A percentile compares a stretch with the other conserved stretches of the same genome.
These are phyloP conservation scores for Aricia agestis DNA, from an alignment of 1,140 invertebrate species.

Conservation along the genomic window DNA sequence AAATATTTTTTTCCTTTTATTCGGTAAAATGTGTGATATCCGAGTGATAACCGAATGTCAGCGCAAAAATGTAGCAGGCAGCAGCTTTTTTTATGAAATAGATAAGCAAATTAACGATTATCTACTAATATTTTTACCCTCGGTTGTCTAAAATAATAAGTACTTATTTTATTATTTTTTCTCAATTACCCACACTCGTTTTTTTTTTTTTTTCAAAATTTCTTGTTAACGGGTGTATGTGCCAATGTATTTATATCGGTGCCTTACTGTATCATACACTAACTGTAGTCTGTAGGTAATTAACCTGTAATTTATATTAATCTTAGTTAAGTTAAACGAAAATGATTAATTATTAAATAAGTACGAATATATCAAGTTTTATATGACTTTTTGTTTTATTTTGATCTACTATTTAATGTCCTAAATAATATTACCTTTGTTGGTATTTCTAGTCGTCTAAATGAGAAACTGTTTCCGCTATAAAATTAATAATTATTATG, in stretches of 20 bases:
- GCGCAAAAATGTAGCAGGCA: too few relatives aligned
- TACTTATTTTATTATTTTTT: too few relatives aligned
- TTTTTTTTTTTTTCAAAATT: neutral
- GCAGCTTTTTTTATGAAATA: too few relatives aligned
- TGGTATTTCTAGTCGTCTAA: too few relatives aligned
- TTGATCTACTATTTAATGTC: neutral
- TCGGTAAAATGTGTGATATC: too few relatives aligned
- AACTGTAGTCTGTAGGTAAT: slow-evolving; percentile 48
- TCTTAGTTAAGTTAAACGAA: slow-evolving; percentile 27
- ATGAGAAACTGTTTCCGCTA: too few relatives aligned
- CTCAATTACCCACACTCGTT: neutral
- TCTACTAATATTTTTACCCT: too few relatives aligned
- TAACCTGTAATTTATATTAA: slow-evolving; percentile 65
- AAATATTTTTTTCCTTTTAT: neutral
- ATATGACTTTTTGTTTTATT: slow-evolving; percentile 1
- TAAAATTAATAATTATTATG: too few relatives aligned
- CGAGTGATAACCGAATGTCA: too few relatives aligned
- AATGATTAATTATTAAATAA: slow-evolving; percentile 7
- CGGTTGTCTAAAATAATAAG: too few relatives aligned
- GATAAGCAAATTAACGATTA: too few relatives aligned
- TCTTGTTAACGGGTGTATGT: slow-evolving; percentile 10
- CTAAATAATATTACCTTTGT: too few relatives aligned
- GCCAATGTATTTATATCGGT: slow-evolving; percentile 37
- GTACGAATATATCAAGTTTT: slow-evolving; percentile 9
- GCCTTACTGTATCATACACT: slow-evolving; percentile 60